Evolutionary conservation across 2,888 invertebrate genomes (phyloP), one percentile per base, ranked within the genome.

Genomic region (Pseudoips prasinana): DNA sequence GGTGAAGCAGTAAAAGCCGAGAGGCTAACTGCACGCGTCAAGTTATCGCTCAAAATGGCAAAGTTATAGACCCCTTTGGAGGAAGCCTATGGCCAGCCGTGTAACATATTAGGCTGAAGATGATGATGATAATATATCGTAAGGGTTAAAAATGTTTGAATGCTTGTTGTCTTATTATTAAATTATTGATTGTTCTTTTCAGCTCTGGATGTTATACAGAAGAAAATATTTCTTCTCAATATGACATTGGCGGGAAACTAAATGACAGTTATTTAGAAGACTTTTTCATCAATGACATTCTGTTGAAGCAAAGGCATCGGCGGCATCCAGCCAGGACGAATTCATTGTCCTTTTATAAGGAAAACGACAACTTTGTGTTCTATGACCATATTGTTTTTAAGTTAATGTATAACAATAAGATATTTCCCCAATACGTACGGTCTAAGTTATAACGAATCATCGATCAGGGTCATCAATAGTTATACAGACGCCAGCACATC

Each of bases 301-400:
- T 56, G 3, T 10, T 48, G 8, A 54, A 25, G 27, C 46, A 44
- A 25, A 17, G 36, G 28, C 20, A 36, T 7, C 19, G 19, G 10
- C 10, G 1, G 0, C 28, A 9, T 25, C 0, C 38, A 11, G 36
- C 23, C 25, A 40, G 10, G 26, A 42, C 35, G 25, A 22, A 7
- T 30, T 33, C 20, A 2, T 36, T 22, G 29, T 14, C 31, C 2
- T 29, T 29, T 32, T 22, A 20, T 25, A 57, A 34, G 31, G 49
- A 42, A n/a, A 44, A 54, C 7, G 56, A 56, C 1, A 37, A 27
- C 7, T 51, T 55, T 11, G 25, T 46, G 0, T 51, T 25, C 1
- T 46, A 42, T 1, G 65, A 66, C 29, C 43, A 53, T 24, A 32
- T 56, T 4, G 36, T 62, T 10, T 31, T 46, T 14, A 41, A 43